These are phyloP conservation scores for Physeter macrocephalus DNA, from an alignment of 2,113 vertebrate genomes.

Conservation along the genomic window DNA sequence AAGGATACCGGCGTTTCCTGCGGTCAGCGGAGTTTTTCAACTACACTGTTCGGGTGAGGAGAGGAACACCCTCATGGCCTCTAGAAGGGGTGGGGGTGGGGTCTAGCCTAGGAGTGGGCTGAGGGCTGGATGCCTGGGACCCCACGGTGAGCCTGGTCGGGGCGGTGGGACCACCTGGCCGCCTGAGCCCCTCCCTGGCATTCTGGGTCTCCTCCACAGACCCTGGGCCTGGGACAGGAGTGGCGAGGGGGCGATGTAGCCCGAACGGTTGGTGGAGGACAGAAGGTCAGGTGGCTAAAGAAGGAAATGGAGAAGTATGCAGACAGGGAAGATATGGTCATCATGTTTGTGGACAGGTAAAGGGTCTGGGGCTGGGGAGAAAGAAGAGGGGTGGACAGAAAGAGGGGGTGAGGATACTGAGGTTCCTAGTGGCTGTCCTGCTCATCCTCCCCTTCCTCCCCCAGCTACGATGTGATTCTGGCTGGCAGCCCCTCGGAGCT, in stretches of 20 bases:
- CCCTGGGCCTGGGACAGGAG: slow-evolving; percentile 78
- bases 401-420: not conserved
- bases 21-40: slow-evolving; percentile 85
- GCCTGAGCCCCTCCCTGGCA: not conserved
- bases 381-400: too few species aligned
- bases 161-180: too few species aligned
- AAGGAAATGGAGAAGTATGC: slow-evolving; percentile 84
- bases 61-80: not conserved
- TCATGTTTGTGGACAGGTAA: slow-evolving; percentile 94
- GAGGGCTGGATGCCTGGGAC: not conserved
- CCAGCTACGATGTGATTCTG: slow-evolving; percentile 84
- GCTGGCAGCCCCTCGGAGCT: slow-evolving; percentile 81
- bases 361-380: not conserved
- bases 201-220: slow-evolving; percentile 51
- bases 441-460: not conserved
- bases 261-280: slow-evolving; percentile 89
- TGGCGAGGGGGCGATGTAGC: slow-evolving; percentile 87
- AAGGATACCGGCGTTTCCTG: slow-evolving; percentile 88
- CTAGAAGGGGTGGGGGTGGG: not conserved
- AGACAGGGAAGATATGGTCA: slow-evolving; percentile 76
- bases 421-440: not conserved
- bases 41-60: slow-evolving; percentile 86
- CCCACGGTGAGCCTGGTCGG: not conserved
- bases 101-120: not conserved
- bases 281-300: slow-evolving; percentile 94